These are phyloP conservation scores for Ambastaia sidthimunki DNA, from an alignment of 2,797 vertebrate species.

Conservation along the genomic window DNA sequence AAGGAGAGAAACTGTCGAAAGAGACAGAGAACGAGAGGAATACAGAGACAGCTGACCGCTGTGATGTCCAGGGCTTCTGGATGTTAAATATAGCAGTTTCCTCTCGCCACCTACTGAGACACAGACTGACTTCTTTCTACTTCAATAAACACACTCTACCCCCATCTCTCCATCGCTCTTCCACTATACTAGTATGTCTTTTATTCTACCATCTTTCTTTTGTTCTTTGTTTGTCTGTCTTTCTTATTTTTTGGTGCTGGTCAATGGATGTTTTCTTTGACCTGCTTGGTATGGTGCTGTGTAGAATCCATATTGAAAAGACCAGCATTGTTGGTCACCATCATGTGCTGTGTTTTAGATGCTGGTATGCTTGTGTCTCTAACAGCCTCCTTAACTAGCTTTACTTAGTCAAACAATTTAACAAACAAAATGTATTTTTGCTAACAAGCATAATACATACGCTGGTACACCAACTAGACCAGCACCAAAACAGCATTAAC, in stretches of 20 bases:
- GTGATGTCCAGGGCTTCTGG: constrained; percentile 41
- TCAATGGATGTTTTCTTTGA: neutral
- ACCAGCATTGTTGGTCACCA: neutral
- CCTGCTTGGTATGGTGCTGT: neutral
- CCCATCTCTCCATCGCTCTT: neutral
- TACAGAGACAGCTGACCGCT: constrained; percentile 24
- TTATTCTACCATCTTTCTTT: neutral
- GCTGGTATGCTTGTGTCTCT: neutral
- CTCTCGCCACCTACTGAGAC: constrained; percentile 27
- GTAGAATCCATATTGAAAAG: neutral
- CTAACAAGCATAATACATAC: neutral
- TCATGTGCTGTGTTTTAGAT: neutral
- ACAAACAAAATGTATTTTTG: neutral
- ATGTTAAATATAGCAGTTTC: constrained; percentile 47
- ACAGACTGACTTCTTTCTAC: constrained; percentile 41
- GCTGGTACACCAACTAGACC: neutral
- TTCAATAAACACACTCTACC: constrained; percentile 6
- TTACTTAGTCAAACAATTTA: too few species aligned
- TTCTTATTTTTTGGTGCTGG: neutral
- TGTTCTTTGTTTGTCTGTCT: neutral
- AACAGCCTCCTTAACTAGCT: neutral
- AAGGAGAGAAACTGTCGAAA: neutral
- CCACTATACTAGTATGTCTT: neutral
- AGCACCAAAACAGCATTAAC: neutral
- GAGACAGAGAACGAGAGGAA: constrained; percentile 2